Percentiles rank a stretch among this genome's conserved stretches.
phyloP scores from a whole-genome alignment of 2,113 vertebrate species.

The Oncorhynchus mykiss region DNA sequence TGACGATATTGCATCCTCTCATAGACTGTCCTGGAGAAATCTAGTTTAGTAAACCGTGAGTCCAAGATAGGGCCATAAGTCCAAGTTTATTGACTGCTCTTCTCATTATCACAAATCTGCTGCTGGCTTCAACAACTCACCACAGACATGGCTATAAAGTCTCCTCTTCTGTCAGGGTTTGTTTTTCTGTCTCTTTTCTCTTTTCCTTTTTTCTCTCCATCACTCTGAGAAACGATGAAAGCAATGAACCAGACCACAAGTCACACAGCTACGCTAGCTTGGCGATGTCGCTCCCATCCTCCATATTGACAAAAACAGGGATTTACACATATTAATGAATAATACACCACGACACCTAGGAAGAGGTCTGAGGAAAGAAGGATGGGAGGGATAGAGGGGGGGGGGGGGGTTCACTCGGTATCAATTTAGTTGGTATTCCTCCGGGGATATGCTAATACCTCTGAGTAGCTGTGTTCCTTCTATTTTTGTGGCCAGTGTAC shows the following conservation, averaged over 20 bases:
- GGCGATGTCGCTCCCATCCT: constrained; percentile 32
- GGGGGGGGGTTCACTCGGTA: constrained; percentile 61
- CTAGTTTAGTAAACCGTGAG: too few relatives aligned
- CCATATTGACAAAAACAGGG: constrained; percentile 70
- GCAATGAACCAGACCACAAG: constrained; percentile 46
- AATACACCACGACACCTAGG: constrained; percentile 82
- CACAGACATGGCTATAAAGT: background rate
- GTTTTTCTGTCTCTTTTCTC: constrained; percentile 19
- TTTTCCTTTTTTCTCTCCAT: constrained; percentile 2
- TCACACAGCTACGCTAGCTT: constrained; percentile 33
- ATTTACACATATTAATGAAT: constrained; percentile 97
- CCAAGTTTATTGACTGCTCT: too few relatives aligned
- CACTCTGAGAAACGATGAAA: constrained; percentile 41
- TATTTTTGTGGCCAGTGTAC: constrained; percentile 86
- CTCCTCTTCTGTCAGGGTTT: background rate
- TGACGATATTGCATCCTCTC: too few relatives aligned
- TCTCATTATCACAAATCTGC: too few relatives aligned
- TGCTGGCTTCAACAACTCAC: background rate
- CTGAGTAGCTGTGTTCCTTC: constrained; percentile 84
- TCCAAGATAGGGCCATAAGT: too few relatives aligned
- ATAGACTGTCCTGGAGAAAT: too few relatives aligned
- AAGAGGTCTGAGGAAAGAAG: constrained; percentile 63
- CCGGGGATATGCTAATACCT: constrained; percentile 78
- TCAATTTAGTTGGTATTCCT: constrained; percentile 94
- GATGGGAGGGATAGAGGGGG: constrained; percentile 5